phyloP scores from a whole-genome alignment of 2,888 invertebrate species.

The Drosophila rubida region DNA sequence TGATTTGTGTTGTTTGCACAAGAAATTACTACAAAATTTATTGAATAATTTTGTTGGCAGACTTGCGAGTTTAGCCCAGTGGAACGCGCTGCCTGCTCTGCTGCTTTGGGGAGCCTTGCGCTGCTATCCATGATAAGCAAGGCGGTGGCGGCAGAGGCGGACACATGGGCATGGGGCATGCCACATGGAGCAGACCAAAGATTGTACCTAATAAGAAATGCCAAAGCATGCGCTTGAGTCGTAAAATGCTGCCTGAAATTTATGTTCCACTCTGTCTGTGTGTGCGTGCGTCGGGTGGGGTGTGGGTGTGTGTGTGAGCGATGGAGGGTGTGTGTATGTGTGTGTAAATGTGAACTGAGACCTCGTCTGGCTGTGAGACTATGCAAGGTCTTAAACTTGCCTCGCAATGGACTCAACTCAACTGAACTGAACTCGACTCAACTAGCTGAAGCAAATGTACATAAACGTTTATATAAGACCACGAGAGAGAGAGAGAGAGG shows the following conservation, averaged over 20 bases:
- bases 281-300: conserved; percentile 19
- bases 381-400: conserved; percentile 22
- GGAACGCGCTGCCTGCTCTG: conserved; percentile 5
- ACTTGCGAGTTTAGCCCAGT: conserved; percentile 11
- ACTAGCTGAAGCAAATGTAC: conserved; percentile 8
- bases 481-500: background rate
- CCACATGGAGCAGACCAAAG: conserved; percentile 27
- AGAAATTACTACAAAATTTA: conserved; percentile 81
- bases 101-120: conserved; percentile 9
- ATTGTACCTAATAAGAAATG: conserved; percentile 75
- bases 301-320: background rate
- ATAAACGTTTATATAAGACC: conserved; percentile 7
- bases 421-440: conserved; percentile 31
- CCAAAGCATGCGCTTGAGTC: conserved; percentile 74
- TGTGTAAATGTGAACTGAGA: background rate
- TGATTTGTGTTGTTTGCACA: conserved; percentile 78
- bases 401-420: conserved; percentile 26
- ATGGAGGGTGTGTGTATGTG: conserved; percentile 16
- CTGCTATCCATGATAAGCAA: conserved; percentile 45
- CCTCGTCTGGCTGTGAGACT: conserved; percentile 18
- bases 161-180: background rate
- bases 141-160: background rate
- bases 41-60: conserved; percentile 73
- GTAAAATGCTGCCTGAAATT: conserved; percentile 76
- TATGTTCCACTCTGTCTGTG: conserved; percentile 49